Evolutionary conservation across 2,113 vertebrate species (phyloP), one percentile per base, ranked within the genome.

Genomic region (Tursiops truncatus): DNA sequence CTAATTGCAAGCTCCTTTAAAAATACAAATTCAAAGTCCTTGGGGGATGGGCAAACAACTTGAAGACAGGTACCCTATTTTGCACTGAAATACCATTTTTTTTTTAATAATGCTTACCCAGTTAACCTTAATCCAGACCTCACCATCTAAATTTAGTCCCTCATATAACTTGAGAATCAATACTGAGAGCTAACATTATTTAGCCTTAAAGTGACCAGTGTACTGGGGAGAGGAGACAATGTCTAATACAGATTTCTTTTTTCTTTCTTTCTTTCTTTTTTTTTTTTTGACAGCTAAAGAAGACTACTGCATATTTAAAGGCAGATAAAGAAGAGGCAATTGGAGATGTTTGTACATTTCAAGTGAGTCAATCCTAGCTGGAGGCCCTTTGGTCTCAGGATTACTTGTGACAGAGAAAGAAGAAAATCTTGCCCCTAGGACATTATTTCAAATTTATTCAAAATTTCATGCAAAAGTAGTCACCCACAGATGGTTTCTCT

Each of bases 401-500:
- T 95, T 71, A 92, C 23, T 94, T 94, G 31, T 58, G 25, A 89
- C 38, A 28, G 31, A 89, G 80, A 92, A 62, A 84, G 58, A 93
- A 70, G 76, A 93, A 56, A 94, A 96, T 97, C 58, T 89, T 95
- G 68, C 79, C 88, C 74, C 36, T 83, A 87, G 83, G 89, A 82
- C 60, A 60, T 89, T 28, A 81, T 89, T 85, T 81, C 50, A 85
- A 88, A 36, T 92, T 95, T 93, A 92, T 91, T 95, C 17, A 88
- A 96, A 88, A 85, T 89, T 56, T 93, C 68, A 88, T 65, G 81
- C 80, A 73, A 77, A 95, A 95, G 38, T 33, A 82, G 60, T 77
- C 56, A 85, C 47, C 53, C 83, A 89, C 92, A 97, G 94, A 86
- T 96, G 92, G 91, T 86, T 96, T 47, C 73, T 92, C 31, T 38